phyloP scores from a whole-genome alignment of 2,888 invertebrate genomes.

The Sarcophaga variegata region DNA sequence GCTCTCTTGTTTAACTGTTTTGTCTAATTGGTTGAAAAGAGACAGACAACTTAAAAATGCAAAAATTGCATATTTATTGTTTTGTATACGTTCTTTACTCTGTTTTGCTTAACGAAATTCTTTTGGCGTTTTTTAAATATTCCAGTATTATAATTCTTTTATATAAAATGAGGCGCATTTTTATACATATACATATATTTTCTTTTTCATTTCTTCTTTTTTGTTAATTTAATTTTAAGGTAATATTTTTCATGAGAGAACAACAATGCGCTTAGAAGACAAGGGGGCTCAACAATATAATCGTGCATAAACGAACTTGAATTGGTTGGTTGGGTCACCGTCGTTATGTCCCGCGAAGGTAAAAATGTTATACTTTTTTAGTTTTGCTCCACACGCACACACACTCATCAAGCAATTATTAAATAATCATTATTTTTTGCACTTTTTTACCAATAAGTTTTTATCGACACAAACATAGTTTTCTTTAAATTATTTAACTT shows the following conservation, averaged over 20 bases:
- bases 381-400: slow-evolving; percentile 60
- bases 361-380: slow-evolving; percentile 69
- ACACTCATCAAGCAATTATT: slow-evolving; percentile 63
- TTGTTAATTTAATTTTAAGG: slow-evolving; percentile 47
- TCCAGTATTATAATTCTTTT: neutral
- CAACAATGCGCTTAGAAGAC: slow-evolving; percentile 63
- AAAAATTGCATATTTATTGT: slow-evolving; percentile 37
- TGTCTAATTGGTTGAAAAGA: slow-evolving; percentile 47
- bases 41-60: slow-evolving; percentile 34
- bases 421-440: slow-evolving; percentile 66
- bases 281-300: slow-evolving; percentile 58
- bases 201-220: slow-evolving; percentile 19
- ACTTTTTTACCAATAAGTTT: slow-evolving; percentile 50
- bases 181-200: slow-evolving; percentile 20
- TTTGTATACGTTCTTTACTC: neutral
- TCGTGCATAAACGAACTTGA: slow-evolving; percentile 69
- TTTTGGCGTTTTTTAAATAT: slow-evolving; percentile 10
- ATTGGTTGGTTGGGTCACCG: slow-evolving; percentile 68
- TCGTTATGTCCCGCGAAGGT: slow-evolving; percentile 67
- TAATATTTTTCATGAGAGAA: slow-evolving; percentile 23
- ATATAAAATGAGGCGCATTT: slow-evolving; percentile 56
- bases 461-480: slow-evolving; percentile 57
- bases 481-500: slow-evolving; percentile 12
- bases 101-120: slow-evolving; percentile 22
- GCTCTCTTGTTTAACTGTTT: slow-evolving; percentile 52